Evolutionary conservation across 2,797 vertebrate species (phyloP).

Genomic region (Sebastes kiyomatsui): DNA sequence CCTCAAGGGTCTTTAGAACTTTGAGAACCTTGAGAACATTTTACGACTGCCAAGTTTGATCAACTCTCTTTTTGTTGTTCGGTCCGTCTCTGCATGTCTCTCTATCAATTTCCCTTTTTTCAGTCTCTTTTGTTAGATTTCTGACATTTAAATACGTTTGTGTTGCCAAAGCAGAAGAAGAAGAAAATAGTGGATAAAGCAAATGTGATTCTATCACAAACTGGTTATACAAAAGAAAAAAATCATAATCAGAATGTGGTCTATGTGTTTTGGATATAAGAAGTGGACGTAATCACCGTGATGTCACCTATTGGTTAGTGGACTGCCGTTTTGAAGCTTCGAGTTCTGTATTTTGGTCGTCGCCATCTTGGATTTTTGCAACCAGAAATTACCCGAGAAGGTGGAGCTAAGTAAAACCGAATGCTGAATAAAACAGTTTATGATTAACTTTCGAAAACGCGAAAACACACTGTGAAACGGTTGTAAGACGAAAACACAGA

Average conservation of each 20-base stretch:
- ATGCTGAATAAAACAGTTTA: background rate
- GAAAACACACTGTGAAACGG: background rate
- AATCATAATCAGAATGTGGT: background rate
- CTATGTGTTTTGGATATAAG: background rate
- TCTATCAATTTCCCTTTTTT: background rate
- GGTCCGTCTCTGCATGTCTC: background rate
- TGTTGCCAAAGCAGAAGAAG: background rate
- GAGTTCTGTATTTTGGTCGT: background rate
- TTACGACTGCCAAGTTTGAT: background rate
- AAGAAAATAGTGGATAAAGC: background rate
- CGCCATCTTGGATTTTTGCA: background rate
- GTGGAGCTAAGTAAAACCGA: background rate
- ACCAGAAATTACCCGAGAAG: no score
- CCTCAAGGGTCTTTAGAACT: background rate
- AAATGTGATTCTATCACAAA: background rate
- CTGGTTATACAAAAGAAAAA: background rate
- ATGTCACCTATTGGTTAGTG: no score
- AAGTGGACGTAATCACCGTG: background rate
- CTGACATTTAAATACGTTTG: background rate
- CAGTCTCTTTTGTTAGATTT: background rate
- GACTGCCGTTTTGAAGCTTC: background rate
- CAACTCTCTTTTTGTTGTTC: background rate
- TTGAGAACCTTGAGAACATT: background rate
- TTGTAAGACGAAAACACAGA: background rate
- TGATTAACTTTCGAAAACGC: accelerated